Conservation (phyloP, 2,797 vertebrate genomes). For the Columba guinea region DNA sequence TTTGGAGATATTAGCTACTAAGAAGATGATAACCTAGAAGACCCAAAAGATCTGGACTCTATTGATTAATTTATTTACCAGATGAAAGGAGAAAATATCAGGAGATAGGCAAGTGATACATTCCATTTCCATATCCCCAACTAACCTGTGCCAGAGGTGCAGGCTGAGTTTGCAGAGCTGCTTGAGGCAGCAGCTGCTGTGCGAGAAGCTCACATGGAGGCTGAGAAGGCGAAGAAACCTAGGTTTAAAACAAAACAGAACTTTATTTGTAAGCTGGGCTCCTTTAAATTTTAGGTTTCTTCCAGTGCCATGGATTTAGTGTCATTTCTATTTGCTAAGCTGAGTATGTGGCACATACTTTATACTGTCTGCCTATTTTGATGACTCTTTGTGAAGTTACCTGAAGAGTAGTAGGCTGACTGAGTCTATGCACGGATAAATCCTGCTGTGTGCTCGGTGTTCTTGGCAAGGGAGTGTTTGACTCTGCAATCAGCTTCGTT, state of each 20-base stretch:
- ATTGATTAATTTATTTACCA: neutral
- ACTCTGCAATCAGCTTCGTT: conserved; percentile 72
- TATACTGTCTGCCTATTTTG: neutral
- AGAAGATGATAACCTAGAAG: neutral
- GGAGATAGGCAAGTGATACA: conserved; percentile 13
- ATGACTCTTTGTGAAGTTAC: conserved; percentile 47
- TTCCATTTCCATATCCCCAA: conserved; percentile 21
- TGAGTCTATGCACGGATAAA: conserved; percentile 64
- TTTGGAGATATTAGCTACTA: neutral
- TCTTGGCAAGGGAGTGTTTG: conserved; percentile 69
- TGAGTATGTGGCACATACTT: neutral
- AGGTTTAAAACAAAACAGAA: conserved; percentile 31
- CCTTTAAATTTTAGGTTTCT: neutral
- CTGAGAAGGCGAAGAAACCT: conserved; percentile 69
- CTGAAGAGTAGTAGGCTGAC: conserved; percentile 66
- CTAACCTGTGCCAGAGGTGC: conserved; percentile 77
- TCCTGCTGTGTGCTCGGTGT: conserved; percentile 67
- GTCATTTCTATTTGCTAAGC: neutral
- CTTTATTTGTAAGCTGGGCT: neutral
- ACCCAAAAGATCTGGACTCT: neutral
- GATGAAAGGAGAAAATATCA: neutral
- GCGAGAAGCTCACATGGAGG: conserved; percentile 73
- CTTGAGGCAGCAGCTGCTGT: conserved; percentile 75
- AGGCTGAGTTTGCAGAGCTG: conserved; percentile 69
- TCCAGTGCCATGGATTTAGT: neutral